Base-by-base conservation (phyloP, 2,888 invertebrate species). In the Lepas anatifera region DNA sequence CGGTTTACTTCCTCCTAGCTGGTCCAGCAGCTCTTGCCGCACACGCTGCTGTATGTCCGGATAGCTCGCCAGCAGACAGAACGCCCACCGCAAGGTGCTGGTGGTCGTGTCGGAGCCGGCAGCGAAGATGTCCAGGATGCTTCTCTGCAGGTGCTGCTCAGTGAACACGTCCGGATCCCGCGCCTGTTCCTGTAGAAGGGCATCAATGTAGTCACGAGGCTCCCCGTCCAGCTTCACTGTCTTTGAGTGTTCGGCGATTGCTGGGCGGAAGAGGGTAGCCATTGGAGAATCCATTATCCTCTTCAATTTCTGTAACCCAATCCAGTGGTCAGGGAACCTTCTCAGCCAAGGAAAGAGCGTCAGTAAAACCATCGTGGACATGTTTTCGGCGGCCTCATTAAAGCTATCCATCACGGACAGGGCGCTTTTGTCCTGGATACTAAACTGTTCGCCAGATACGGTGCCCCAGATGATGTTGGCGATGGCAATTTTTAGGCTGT, bases 121-220 rank as follows among this genome's bases (percentile, higher is more conserved):
- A 13, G 29, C 27, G 63, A 71, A 71, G 27, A 71, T n/a, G 48
- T 71, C 71, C 25, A 13, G 1, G 35, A 64, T 41, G 35, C 22
- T 35, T 27, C 39, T 35, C 46, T 66, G 13, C 22, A 50, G 3
- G 50, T 29, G 46, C 10, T 29, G 18, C 27, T 70, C 67, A 10
- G 52, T 67, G 48, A 68, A 70, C 3, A 27, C 37, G 25, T 32
- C 22, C 29, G 69, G 43, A 2, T 71, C 68, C 27, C 67, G 69
- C 16, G 69, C 41, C 72, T 71, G 73, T 41, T 73, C 69, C 25
- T 69, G 67, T 22, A 74, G 73, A 46, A 73, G 73, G 2, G 73
- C 71, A 29, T 74, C 73, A 41, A 74, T 69, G 68, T 73, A 68
- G 52, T 74, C 73, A 18, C 71, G 67, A 13, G 73, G 71, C 39